Conservation (phyloP, 2,797 vertebrate genomes). For the Okamejei kenojei region DNA sequence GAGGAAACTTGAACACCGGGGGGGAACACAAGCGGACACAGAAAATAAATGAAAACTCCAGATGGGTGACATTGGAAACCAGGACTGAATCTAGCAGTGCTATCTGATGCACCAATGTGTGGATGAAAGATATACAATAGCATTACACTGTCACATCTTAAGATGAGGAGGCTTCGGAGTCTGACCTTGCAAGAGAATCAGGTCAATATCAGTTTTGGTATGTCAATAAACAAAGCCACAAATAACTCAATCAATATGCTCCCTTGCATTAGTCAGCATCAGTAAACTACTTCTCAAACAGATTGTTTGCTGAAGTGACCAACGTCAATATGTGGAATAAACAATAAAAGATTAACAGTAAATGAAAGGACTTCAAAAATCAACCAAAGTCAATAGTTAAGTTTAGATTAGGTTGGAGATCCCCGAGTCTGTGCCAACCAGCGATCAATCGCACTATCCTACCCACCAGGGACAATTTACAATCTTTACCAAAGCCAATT, state of each 20-base stretch:
- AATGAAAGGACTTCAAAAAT: background rate
- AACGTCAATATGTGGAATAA: background rate
- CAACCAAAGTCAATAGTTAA: background rate
- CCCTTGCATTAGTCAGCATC: background rate
- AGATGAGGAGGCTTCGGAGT: background rate
- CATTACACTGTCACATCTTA: background rate
- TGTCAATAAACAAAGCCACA: background rate
- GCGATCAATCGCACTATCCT: too few species aligned
- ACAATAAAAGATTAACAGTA: background rate
- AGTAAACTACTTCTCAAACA: background rate
- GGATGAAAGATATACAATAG: background rate
- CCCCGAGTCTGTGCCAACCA: too few species aligned
- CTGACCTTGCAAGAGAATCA: background rate
- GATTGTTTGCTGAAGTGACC: background rate
- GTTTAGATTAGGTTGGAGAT: too few species aligned
- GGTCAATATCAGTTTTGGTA: background rate
- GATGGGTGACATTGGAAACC: too few species aligned
- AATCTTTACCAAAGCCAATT: too few species aligned
- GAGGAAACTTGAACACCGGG: too few species aligned
- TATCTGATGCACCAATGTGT: too few species aligned
- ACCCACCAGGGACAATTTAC: too few species aligned
- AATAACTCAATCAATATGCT: background rate
- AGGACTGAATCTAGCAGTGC: too few species aligned
- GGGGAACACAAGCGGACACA: too few species aligned
- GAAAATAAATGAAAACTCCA: too few species aligned